Percentiles rank a stretch among this genome's conserved stretches.
phyloP scores from a whole-genome alignment of 2,797 vertebrate genomes.

The Alcedo atthis region DNA sequence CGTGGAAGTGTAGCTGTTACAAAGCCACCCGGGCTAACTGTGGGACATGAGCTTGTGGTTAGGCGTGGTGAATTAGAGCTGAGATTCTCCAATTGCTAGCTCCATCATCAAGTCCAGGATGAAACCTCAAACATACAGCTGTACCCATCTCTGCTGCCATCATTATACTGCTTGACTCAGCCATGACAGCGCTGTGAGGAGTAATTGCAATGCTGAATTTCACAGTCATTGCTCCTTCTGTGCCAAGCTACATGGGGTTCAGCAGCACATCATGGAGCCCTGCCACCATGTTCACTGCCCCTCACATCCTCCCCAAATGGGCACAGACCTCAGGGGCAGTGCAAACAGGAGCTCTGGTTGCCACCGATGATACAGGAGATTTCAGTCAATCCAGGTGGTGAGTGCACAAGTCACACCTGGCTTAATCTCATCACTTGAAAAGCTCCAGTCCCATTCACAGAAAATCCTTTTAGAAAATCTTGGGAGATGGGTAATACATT shows the following conservation, averaged over 20 bases:
- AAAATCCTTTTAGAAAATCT: neutral
- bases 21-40: neutral
- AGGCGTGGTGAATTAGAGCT: neutral
- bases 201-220: neutral
- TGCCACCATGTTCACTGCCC: rapidly evolving
- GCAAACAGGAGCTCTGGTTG: neutral
- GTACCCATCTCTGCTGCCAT: rapidly evolving
- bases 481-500: neutral
- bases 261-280: rapidly evolving
- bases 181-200: neutral
- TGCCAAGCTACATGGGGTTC: rapidly evolving
- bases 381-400: neutral
- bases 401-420: neutral
- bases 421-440: neutral
- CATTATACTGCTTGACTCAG: neutral
- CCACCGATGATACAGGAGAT: neutral
- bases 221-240: neutral
- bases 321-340: neutral
- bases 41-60: rapidly evolving
- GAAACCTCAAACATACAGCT: neutral
- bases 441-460: neutral
- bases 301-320: rapidly evolving
- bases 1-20: neutral
- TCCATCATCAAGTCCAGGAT: neutral
- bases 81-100: neutral